Base-by-base conservation (phyloP, 2,113 vertebrate genomes). In the Cephalopterus ornatus region DNA sequence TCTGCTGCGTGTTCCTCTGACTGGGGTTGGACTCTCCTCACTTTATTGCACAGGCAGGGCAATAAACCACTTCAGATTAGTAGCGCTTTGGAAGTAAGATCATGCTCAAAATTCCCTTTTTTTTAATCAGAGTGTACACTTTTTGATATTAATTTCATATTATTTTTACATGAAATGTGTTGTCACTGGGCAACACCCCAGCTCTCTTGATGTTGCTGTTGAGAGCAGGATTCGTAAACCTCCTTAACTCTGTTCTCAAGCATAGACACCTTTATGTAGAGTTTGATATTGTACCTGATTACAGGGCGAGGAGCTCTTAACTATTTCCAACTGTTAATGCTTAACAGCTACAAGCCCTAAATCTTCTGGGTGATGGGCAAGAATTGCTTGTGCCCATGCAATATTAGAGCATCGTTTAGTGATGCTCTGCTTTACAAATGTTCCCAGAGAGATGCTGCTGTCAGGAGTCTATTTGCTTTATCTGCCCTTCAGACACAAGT, bases 61-160 rank as follows among this genome's bases (percentile, higher is more conserved):
- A 77, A 11, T 89, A 86, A 96, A 92, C 17, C 58, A 27, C 32
- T 84, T 84, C 26, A 94, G 85, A 67, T 86, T 79, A 35, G 67
- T n/a, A 9, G 52, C 59, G 30, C 49, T 59, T 62, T 68, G n/a
- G 75, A 66, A 90, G 44, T 47, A 14, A 65, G 81, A 67, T 42
- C 22, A 37, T 85, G 16, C 63, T 56, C 37, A 30, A 80, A n/a
- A 62, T 58, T 24, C 13, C 6, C 61, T 73, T 70, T 20, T 85
- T 50, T 56, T n/a, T 33, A 30, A 11, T 21, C 32, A 23, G 12
- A 20, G 19, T 12, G 13, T 33, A 18, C 4, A 4, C 3, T 58
- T 62, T 21, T 79, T 53, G 26, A 39, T 28, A 28, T 28, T 28
- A 26, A 52, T 28, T 52, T 10, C 26, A 28, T 52, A 52, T 27